Percentiles rank a stretch among this genome's conserved stretches.
These are phyloP conservation scores for Zelostemma sp. DNA, from an alignment of 1,140 invertebrate species.

Conservation along the genomic window DNA sequence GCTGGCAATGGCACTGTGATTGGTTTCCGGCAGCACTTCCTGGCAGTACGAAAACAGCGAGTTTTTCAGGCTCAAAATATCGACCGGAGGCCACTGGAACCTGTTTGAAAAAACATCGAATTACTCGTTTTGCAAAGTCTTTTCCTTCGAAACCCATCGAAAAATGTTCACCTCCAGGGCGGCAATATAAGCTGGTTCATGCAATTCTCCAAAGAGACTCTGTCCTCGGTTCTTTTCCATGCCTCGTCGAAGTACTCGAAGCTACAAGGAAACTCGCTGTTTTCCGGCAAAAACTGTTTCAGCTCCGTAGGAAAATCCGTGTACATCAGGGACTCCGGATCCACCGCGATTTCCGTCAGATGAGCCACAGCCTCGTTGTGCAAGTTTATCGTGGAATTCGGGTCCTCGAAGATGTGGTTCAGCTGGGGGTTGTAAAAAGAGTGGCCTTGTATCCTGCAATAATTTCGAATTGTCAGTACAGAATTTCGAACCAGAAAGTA, in stretches of 20 bases:
- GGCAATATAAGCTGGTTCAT: slow-evolving; percentile 57
- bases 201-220: slow-evolving; percentile 48
- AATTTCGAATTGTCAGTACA: background rate
- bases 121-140: no score
- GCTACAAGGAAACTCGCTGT: slow-evolving; percentile 62
- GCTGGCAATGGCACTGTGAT: slow-evolving; percentile 39
- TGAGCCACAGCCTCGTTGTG: slow-evolving; percentile 77
- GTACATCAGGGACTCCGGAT: slow-evolving; percentile 67
- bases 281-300: slow-evolving; percentile 61
- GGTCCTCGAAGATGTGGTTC: slow-evolving; percentile 67
- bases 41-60: slow-evolving; percentile 53
- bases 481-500: background rate
- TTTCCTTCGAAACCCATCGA: no score
- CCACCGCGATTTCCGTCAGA: slow-evolving; percentile 73
- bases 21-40: slow-evolving; percentile 45
- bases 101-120: slow-evolving; percentile 45
- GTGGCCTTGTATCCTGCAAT: slow-evolving; percentile 69
- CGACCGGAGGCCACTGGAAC: slow-evolving; percentile 57
- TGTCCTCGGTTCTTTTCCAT: slow-evolving; percentile 67
- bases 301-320: slow-evolving; percentile 72
- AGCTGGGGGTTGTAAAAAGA: slow-evolving; percentile 68
- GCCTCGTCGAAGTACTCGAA: slow-evolving; percentile 72
- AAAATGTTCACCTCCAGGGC: slow-evolving; percentile 54
- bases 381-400: slow-evolving; percentile 73
- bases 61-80: slow-evolving; percentile 46